A percentile compares a stretch with the other conserved stretches of the same genome.
phyloP scores from a whole-genome alignment of 1,140 invertebrate genomes.

The Vanessa tameamea region DNA sequence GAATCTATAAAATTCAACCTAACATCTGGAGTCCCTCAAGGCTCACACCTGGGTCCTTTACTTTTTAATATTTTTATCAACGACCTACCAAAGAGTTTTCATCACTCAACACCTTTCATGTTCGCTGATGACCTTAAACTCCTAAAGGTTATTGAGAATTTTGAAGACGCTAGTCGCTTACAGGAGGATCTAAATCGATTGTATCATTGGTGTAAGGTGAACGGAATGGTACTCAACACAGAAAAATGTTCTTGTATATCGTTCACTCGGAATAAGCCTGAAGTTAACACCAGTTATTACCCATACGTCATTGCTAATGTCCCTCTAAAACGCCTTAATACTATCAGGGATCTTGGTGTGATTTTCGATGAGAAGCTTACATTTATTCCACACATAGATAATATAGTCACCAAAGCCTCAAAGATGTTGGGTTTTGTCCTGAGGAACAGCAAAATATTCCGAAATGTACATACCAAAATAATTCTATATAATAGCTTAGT shows the following conservation, averaged over 20 bases:
- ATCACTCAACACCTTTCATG: constrained; percentile 2
- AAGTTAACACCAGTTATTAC: background rate
- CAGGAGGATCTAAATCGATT: constrained; percentile 13
- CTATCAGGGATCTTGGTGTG: constrained; percentile 11
- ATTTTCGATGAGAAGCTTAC: constrained; percentile 8
- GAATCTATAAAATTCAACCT: background rate
- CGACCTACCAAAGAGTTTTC: constrained; percentile 1
- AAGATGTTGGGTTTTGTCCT: constrained; percentile 8
- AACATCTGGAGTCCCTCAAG: too few species aligned
- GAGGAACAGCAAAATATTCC: background rate
- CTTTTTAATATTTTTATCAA: constrained; percentile 18
- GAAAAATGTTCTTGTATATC: constrained; percentile 6
- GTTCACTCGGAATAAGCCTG: background rate
- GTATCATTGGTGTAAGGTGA: constrained; percentile 3
- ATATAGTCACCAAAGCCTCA: constrained; percentile 14
- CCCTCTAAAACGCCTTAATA: background rate
- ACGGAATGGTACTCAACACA: constrained; percentile 5
- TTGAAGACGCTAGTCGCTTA: background rate
- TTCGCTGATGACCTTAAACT: constrained; percentile 26
- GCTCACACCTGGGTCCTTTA: too few species aligned
- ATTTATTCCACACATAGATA: constrained; percentile 22
- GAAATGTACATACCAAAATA: constrained; percentile 5
- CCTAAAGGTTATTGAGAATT: background rate
- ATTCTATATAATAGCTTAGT: constrained; percentile 3
- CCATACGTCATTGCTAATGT: constrained; percentile 8